A percentile compares a stretch with the other conserved stretches of the same genome.
Conservation (phyloP, 2,797 vertebrate genomes). For the Hydrocynus forskahlii region DNA sequence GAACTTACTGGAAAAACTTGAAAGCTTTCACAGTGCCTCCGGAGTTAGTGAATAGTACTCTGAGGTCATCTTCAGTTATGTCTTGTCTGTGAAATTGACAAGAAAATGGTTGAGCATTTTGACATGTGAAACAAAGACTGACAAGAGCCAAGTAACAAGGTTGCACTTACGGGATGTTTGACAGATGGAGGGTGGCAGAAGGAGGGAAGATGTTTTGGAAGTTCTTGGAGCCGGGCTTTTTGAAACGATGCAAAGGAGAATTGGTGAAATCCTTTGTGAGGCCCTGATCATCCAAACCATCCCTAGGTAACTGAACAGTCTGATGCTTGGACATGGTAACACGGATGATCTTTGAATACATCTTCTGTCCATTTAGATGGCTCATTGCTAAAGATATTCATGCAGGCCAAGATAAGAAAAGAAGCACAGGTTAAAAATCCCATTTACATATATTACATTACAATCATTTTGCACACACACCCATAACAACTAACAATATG, state of each 20-base stretch:
- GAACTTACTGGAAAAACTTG: slow-evolving; percentile 97
- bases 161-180: slow-evolving; percentile 93
- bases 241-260: slow-evolving; percentile 96
- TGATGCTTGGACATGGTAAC: slow-evolving; percentile 97
- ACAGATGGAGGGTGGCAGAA: slow-evolving; percentile 94
- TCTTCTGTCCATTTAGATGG: slow-evolving; percentile 96
- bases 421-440: not conserved
- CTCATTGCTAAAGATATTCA: slow-evolving; percentile 86
- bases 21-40: slow-evolving; percentile 96
- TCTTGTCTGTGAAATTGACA: slow-evolving; percentile 81
- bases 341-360: slow-evolving; percentile 96
- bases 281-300: slow-evolving; percentile 95
- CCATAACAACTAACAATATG: too few relatives aligned
- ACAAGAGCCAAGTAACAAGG: slow-evolving; percentile 8
- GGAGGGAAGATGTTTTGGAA: slow-evolving; percentile 98
- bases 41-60: slow-evolving; percentile 92
- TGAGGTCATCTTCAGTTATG: slow-evolving; percentile 92
- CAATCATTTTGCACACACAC: too few relatives aligned
- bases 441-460: too few relatives aligned
- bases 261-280: slow-evolving; percentile 97
- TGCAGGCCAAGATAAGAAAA: not conserved
- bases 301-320: slow-evolving; percentile 93
- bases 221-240: slow-evolving; percentile 97
- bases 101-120: slow-evolving; percentile 23
- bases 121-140: slow-evolving; percentile 31